Percentiles rank a stretch among this genome's conserved stretches.
Conservation (phyloP, 2,797 vertebrate species). For the Mormyrops boulengeri region DNA sequence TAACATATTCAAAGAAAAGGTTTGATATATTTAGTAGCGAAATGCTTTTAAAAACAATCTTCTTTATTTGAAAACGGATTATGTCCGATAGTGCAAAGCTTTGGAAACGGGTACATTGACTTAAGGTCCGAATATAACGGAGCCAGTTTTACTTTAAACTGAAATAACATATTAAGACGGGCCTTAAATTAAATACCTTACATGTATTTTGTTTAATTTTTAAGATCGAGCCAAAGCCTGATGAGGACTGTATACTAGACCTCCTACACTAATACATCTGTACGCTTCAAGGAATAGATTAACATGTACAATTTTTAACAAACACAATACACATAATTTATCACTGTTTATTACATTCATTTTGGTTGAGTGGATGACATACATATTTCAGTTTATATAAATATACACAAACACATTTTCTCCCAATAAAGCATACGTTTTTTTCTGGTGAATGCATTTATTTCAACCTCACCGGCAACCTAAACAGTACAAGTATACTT, state of each 20-base stretch:
- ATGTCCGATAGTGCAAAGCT: not conserved
- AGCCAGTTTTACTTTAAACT: not conserved
- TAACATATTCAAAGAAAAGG: not conserved
- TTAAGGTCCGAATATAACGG: not conserved
- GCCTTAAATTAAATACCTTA: not conserved
- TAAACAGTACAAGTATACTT: constrained; percentile 4
- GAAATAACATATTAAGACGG: not conserved
- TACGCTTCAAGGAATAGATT: not conserved
- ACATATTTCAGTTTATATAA: constrained; percentile 19
- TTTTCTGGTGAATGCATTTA: not conserved
- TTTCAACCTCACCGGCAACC: not conserved
- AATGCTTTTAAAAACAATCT: not conserved
- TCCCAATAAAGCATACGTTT: not conserved
- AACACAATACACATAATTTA: not conserved
- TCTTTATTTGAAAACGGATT: not conserved
- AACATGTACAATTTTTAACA: not conserved
- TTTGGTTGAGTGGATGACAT: constrained; percentile 18
- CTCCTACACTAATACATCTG: not conserved
- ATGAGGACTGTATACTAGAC: not conserved
- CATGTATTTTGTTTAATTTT: not conserved
- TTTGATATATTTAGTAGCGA: not conserved
- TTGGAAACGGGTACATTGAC: not conserved
- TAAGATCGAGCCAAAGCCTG: not conserved
- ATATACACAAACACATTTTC: constrained; percentile 14
- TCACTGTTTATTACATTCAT: constrained; percentile 23